These are phyloP conservation scores for Diabrotica balteata DNA, from an alignment of 2,888 invertebrate genomes.

Conservation along the genomic window DNA sequence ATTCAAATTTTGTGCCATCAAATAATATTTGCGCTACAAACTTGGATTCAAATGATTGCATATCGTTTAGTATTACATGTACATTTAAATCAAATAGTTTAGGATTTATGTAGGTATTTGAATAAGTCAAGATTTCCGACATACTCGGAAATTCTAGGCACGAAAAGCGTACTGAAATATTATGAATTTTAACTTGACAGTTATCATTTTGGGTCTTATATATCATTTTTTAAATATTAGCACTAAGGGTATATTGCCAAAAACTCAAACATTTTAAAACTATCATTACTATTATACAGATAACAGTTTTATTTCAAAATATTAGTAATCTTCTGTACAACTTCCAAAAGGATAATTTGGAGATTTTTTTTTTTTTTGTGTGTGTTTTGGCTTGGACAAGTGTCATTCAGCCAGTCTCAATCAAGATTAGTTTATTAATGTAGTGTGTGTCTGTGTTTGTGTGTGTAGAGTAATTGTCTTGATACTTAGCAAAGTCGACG, in stretches of 20 bases:
- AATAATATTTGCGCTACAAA: too few species aligned
- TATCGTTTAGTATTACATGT: constrained; percentile 21
- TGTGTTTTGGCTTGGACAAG: too few species aligned
- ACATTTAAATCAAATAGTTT: constrained; percentile 12
- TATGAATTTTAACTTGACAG: constrained; percentile 16
- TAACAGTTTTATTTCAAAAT: neutral
- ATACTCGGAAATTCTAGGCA: constrained; percentile 30
- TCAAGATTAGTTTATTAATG: too few species aligned
- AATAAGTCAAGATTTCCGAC: constrained; percentile 22
- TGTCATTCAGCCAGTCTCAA: too few species aligned
- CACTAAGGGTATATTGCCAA: constrained; percentile 21
- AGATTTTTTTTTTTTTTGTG: too few species aligned
- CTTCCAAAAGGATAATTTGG: too few species aligned
- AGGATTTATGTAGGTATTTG: constrained; percentile 16
- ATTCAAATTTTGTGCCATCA: too few species aligned
- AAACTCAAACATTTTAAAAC: constrained; percentile 19
- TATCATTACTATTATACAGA: neutral
- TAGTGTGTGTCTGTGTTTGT: too few species aligned
- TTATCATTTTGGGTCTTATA: constrained; percentile 20
- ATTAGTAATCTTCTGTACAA: too few species aligned
- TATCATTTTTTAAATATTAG: constrained; percentile 16
- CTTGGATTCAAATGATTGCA: constrained; percentile 3
- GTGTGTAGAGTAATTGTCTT: too few species aligned
- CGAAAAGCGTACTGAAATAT: constrained; percentile 34
- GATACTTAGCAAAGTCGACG: too few species aligned